phyloP scores from a whole-genome alignment of 1,140 invertebrate genomes.

The Aphidius ervi region DNA sequence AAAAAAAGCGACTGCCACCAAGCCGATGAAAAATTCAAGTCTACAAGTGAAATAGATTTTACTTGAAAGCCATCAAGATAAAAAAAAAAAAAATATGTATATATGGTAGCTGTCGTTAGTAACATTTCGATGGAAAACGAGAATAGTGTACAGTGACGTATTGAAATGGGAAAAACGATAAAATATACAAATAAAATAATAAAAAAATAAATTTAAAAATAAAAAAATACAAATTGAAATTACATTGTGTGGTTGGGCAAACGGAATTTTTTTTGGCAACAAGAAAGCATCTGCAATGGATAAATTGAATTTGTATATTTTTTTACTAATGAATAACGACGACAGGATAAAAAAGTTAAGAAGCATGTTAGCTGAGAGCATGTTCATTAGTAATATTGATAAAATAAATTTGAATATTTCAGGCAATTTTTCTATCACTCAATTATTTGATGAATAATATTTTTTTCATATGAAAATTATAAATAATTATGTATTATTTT shows the following conservation, averaged over 20 bases:
- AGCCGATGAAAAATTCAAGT: conserved; percentile 13
- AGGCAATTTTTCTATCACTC: too few relatives aligned
- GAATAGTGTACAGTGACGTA: conserved; percentile 1
- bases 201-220: neutral
- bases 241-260: neutral
- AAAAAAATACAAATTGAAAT: neutral
- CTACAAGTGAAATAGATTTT: conserved; percentile 9
- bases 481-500: too few relatives aligned
- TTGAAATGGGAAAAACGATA: neutral
- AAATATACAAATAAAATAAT: neutral
- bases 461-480: too few relatives aligned
- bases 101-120: conserved; percentile 9
- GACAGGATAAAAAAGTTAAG: neutral
- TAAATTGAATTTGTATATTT: conserved; percentile 9
- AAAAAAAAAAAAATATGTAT: neutral
- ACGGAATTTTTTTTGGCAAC: conserved; percentile 15
- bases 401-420: too few relatives aligned
- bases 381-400: too few relatives aligned
- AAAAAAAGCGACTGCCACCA: neutral
- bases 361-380: neutral
- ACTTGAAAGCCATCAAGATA: neutral
- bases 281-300: conserved; percentile 10
- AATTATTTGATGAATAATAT: too few relatives aligned
- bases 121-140: conserved; percentile 16
- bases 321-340: neutral